Base-by-base conservation (phyloP, 2,888 invertebrate species). In the Rhamphomyia laevipes region DNA sequence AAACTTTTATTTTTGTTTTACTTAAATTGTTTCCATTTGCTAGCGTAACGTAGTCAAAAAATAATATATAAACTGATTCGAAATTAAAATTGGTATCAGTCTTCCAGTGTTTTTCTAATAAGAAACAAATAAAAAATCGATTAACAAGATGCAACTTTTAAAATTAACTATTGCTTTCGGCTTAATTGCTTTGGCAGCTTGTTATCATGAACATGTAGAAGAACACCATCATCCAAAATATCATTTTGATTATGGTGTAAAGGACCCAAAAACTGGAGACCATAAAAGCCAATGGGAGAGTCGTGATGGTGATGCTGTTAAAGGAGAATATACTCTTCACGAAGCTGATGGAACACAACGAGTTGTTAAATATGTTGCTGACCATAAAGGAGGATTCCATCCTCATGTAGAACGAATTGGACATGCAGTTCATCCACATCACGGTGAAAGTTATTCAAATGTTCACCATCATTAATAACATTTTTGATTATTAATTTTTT, bases 231-330 rank as follows among this genome's bases (percentile, higher is more conserved):
- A 73, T 57, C 73, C 74, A 35, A 70, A 72, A 58, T 73, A 73
- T 53, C 62, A 65, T 16, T 74, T 69, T 53, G 70, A 73, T 53
- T 74, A 73, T 55, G 73, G 72, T 3, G 74, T 74, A n/a, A 68
- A 72, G 54, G 73, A 73, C 51, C 61, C 65, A 2, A 72, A 73
- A 35, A 73, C 73, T 2, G 73, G 73, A 2, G 74, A 73, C 49
- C 65, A 70, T 18, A 74, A 74, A 57, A 68, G 67, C 50, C 73
- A 73, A 55, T 68, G 71, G 63, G 76, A 76, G 59, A 66, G 71
- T 37, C 68, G 75, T 35, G 72, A 75, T 57, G 76, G 76, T 18
- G 75, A 74, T 57, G 61, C 63, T 50, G 76, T 76, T 5, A 75
- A 75, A 54, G 67, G 67, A 61, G 57, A 48, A 31, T 76, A 76